Evolutionary conservation across 2,888 invertebrate genomes (phyloP), one percentile per base, ranked within the genome.

Genomic region (Macaria notata): DNA sequence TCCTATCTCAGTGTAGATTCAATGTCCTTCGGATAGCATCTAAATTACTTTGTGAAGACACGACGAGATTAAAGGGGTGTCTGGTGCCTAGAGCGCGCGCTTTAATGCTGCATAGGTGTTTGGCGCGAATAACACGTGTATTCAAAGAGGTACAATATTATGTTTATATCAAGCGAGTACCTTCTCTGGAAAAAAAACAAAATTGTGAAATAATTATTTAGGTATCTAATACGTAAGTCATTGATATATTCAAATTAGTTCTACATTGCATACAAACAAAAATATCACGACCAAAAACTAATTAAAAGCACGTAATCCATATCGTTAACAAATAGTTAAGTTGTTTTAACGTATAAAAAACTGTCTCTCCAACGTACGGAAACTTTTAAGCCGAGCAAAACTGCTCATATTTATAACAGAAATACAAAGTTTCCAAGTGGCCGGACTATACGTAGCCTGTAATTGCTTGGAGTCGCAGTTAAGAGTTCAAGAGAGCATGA

Each of bases 1-100:
- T 80, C 77, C 83, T 72, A 75, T 74, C 67, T 66, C 68, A 63
- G 72, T 76, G 75, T 74, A 79, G 79, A 85, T 81, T 83, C 84
- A 84, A 84, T 83, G 84, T 79, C 79, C 78, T 79, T 75, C 74
- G 75, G 87, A 88, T 88, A 85, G 78, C 79, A 86, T 87, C 87
- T 87, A 86, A 88, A 88, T 88, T 86, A 86, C 86, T 77, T 72
- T 76, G 79, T 82, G 78, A 82, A 79, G 84, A 84, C 82, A 83
- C 87, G 86, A 85, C 79, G 80, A 83, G 86, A 86, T 86, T 86
- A 85, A 87, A 88, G 79, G 86, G 88, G 86, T 84, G 88, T 89
- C 88, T 88, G 88, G 70, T 64, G 81, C 85, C 84, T 63, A 72
- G 69, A 86, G 88, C 65, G 65, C 68, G 61, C 59, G 54, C 56